A percentile compares a stretch with the other conserved stretches of the same genome.
Evolutionary conservation across 2,888 invertebrate species (phyloP).

Genomic region (Caenorhabditis sp.): DNA sequence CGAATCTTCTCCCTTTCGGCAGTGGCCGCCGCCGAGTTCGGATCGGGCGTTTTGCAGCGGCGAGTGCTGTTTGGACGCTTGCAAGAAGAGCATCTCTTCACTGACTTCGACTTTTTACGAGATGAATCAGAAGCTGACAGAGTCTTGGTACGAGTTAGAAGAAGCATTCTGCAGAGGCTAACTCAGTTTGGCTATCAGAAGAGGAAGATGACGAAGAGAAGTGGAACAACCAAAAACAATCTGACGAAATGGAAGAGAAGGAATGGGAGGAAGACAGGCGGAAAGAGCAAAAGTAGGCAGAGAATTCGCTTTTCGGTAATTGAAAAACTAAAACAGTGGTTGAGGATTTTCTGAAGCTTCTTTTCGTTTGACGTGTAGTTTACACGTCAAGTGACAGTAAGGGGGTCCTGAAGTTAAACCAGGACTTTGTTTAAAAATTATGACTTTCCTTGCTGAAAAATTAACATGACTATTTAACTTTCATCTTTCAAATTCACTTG

Average conservation of each 20-base stretch:
- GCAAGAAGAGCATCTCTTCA: constrained; percentile 57
- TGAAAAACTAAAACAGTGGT: constrained; percentile 30
- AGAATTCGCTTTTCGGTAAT: constrained; percentile 35
- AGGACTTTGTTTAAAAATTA: too few species aligned
- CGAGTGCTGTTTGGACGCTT: constrained; percentile 49
- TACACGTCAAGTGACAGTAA: too few species aligned
- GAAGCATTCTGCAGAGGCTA: constrained; percentile 59
- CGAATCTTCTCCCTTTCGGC: constrained; percentile 40
- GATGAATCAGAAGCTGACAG: constrained; percentile 52
- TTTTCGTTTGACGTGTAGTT: too few species aligned
- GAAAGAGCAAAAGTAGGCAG: not conserved
- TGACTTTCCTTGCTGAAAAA: too few species aligned
- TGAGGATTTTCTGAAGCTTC: too few species aligned
- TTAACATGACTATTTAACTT: too few species aligned
- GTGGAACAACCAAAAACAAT: constrained; percentile 38
- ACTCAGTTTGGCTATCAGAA: too few species aligned
- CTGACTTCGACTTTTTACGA: constrained; percentile 56
- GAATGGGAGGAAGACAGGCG: constrained; percentile 7
- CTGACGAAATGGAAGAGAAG: constrained; percentile 14
- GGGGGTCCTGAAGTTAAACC: too few species aligned
- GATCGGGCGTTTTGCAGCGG: constrained; percentile 53
- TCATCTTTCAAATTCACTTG: too few species aligned
- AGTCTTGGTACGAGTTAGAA: constrained; percentile 61
- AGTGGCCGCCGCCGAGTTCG: constrained; percentile 10
- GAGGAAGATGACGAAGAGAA: not conserved